Evolutionary conservation across 2,888 invertebrate species (phyloP), one percentile per base, ranked within the genome.

Genomic region (Argyresthia albistria): DNA sequence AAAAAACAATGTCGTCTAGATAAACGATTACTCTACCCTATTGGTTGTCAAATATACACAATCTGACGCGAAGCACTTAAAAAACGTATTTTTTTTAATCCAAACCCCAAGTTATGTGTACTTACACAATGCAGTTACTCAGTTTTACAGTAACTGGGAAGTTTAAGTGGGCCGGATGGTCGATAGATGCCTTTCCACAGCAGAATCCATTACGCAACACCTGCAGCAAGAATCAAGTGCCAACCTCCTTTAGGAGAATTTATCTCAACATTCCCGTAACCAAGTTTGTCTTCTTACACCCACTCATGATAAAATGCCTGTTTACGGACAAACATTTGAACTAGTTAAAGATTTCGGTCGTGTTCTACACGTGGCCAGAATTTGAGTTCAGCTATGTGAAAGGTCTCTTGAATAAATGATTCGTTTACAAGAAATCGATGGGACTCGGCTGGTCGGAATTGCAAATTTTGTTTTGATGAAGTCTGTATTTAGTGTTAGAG

Each of bases 221-320:
- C 73, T 76, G 79, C 69, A 69, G 59, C 62, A 61, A 50, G 58
- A 58, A 58, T 25, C 25, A 25, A 25, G 25, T 25, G 25, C 25
- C 25, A 25, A 25, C 25, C 25, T 25, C 25, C 25, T 25, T 25
- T 25, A 6, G 3, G 25, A 25, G 25, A 25, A 56, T 66, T 76
- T 76, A 77, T 76, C 79, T 76, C 62, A 55, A 62, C 63, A 67
- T 60, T 67, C 73, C 72, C 70, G 72, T 78, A 73, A 76, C 62
- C 55, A 25, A 35, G 10, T 11, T 25, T 25, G 25, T 25, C 54
- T 66, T 65, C 64, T 63, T 57, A 65, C 62, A 68, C 65, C 59
- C 70, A 66, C 68, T 67, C 62, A 60, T 59, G 51, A 57, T 59
- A 53, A 57, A 66, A 65, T 66, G 64, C 61, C 61, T 73, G 70